phyloP scores from a whole-genome alignment of 2,888 invertebrate species.

The Siphlonurus alternatus region DNA sequence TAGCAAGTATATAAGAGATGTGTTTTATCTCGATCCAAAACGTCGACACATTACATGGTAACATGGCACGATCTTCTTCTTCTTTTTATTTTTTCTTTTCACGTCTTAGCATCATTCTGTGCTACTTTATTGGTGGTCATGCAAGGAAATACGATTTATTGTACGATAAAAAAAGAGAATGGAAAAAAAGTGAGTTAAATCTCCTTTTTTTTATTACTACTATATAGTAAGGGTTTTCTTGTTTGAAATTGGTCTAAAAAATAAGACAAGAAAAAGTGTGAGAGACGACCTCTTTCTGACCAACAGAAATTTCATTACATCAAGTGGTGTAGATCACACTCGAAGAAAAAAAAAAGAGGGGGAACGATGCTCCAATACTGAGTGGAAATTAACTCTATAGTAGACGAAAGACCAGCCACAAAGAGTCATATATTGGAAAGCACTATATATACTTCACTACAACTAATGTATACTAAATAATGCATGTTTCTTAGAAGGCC shows the following conservation, averaged over 20 bases:
- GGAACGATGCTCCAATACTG: no score
- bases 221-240: neutral
- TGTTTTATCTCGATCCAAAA: no score
- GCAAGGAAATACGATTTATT: neutral
- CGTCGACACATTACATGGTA: no score
- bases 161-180: neutral
- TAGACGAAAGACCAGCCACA: no score
- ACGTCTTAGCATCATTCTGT: neutral
- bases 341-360: neutral
- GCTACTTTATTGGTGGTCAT: neutral
- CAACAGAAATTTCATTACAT: neutral
- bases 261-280: neutral
- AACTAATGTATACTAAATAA: no score
- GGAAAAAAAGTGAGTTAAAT: no score
- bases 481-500: no score
- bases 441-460: no score
- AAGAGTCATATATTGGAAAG: no score
- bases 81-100: neutral
- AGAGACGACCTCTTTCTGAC: neutral
- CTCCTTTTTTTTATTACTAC: neutral
- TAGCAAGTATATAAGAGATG: no score
- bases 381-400: no score
- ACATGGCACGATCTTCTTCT: no score
- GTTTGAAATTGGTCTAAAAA: neutral
- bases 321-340: neutral